Evolutionary conservation across 2,888 invertebrate species (phyloP).

Genomic region (Synergus laeviventris): DNA sequence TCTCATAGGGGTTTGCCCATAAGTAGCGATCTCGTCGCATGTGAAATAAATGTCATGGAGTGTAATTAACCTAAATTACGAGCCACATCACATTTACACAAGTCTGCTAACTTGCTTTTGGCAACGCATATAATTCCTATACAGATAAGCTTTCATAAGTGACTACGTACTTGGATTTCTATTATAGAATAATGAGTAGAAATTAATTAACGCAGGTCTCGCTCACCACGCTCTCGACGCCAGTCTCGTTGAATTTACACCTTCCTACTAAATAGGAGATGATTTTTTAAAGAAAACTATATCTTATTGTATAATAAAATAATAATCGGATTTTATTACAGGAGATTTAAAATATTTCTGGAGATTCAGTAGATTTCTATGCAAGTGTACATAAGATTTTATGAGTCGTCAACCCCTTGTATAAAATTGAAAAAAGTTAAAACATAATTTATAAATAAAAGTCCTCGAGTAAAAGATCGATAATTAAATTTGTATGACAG

Average conservation of each 20-base stretch:
- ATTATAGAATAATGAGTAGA: not conserved
- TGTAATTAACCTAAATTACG: constrained; percentile 50
- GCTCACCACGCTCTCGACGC: constrained; percentile 2
- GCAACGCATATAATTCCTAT: not conserved
- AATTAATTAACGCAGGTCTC: constrained; percentile 10
- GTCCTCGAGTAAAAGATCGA: no score
- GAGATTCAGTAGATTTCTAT: no score
- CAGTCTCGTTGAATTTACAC: not conserved
- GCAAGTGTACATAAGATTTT: no score
- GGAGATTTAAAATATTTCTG: no score
- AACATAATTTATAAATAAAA: no score
- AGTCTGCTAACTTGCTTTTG: constrained; percentile 4
- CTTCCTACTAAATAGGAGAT: no score
- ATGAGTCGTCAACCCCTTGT: no score
- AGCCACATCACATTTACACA: constrained; percentile 8
- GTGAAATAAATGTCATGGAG: constrained; percentile 48
- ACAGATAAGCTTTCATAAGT: not conserved
- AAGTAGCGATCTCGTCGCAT: constrained; percentile 44
- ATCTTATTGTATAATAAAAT: no score
- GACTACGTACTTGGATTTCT: constrained; percentile 10
- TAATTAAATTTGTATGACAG: no score
- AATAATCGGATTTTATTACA: no score
- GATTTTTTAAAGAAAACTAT: no score
- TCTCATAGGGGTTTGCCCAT: constrained; percentile 44
- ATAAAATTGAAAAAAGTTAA: no score